Percentiles rank a stretch among this genome's conserved stretches.
phyloP scores from a whole-genome alignment of 2,888 invertebrate species.

The Harpalus rubripes region DNA sequence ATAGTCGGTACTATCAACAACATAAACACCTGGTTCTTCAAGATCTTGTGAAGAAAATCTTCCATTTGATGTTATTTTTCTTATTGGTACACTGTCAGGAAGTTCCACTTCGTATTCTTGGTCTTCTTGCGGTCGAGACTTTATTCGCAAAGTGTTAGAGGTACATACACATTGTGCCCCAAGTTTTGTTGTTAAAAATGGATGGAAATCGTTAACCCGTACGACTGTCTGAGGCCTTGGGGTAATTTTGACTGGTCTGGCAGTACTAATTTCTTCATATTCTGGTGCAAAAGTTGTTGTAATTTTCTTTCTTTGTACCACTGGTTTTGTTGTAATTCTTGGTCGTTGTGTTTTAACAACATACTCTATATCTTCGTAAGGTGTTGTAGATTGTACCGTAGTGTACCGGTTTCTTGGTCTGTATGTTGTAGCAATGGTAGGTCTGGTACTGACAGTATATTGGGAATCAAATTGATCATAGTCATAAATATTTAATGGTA shows the following conservation, averaged over 20 bases:
- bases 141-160: slow-evolving; percentile 80
- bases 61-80: slow-evolving; percentile 56
- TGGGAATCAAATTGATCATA: slow-evolving; percentile 57
- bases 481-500: slow-evolving; percentile 32
- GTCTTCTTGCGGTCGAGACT: slow-evolving; percentile 72
- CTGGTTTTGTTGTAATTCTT: slow-evolving; percentile 38
- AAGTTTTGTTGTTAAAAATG: slow-evolving; percentile 84
- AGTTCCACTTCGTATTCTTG: slow-evolving; percentile 68
- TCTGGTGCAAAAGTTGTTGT: slow-evolving; percentile 65
- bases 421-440: slow-evolving; percentile 59
- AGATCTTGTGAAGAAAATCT: slow-evolving; percentile 51
- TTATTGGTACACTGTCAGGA: slow-evolving; percentile 59
- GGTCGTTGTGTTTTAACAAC: slow-evolving; percentile 66
- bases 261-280: slow-evolving; percentile 48
- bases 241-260: slow-evolving; percentile 75
- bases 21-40: slow-evolving; percentile 63
- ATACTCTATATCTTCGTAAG: slow-evolving; percentile 58
- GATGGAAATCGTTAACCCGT: slow-evolving; percentile 86
- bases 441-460: slow-evolving; percentile 56
- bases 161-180: slow-evolving; percentile 87
- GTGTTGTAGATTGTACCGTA: slow-evolving; percentile 27
- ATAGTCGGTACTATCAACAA: slow-evolving; percentile 69
- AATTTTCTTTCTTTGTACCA: slow-evolving; percentile 56
- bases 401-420: slow-evolving; percentile 32
- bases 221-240: slow-evolving; percentile 81